Conservation (phyloP, 2,888 invertebrate genomes). For the Amblyteles armatorius region DNA sequence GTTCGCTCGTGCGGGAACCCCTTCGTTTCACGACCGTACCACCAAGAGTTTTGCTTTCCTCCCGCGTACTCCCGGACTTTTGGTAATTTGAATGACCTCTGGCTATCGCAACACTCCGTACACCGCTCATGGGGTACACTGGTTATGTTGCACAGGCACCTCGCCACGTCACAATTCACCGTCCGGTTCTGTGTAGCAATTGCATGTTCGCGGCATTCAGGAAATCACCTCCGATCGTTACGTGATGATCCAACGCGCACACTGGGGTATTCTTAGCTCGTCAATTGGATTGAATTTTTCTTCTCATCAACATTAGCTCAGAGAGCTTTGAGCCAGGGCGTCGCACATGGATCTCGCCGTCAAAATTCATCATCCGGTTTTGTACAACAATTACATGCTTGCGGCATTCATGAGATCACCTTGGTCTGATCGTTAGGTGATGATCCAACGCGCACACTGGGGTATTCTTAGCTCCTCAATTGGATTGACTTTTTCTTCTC, state of each 20-base stretch:
- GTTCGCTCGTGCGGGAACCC: slow-evolving; percentile 21
- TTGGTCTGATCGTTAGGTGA: not conserved
- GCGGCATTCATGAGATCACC: not conserved
- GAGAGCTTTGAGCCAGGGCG: too few relatives aligned
- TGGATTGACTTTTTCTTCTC: too few relatives aligned
- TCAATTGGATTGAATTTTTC: too few relatives aligned
- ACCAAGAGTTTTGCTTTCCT: slow-evolving; percentile 67
- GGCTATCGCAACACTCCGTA: slow-evolving; percentile 51
- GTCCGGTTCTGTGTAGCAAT: not conserved
- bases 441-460: too few relatives aligned
- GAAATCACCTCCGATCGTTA: not conserved
- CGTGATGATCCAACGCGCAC: too few relatives aligned
- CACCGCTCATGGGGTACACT: slow-evolving; percentile 4
- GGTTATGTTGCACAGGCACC: not conserved
- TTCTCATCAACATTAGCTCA: too few relatives aligned
- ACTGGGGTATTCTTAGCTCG: too few relatives aligned
- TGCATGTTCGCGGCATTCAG: not conserved
- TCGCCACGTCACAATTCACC: not conserved
- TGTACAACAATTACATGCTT: not conserved
- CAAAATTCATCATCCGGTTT: not conserved
- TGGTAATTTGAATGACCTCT: slow-evolving; percentile 62
- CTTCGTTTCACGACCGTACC: slow-evolving; percentile 55
- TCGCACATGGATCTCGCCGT: not conserved
- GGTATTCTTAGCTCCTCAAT: too few relatives aligned
- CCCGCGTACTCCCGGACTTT: slow-evolving; percentile 61